Conservation (phyloP, 2,113 vertebrate genomes). For the Lepus timidus region DNA sequence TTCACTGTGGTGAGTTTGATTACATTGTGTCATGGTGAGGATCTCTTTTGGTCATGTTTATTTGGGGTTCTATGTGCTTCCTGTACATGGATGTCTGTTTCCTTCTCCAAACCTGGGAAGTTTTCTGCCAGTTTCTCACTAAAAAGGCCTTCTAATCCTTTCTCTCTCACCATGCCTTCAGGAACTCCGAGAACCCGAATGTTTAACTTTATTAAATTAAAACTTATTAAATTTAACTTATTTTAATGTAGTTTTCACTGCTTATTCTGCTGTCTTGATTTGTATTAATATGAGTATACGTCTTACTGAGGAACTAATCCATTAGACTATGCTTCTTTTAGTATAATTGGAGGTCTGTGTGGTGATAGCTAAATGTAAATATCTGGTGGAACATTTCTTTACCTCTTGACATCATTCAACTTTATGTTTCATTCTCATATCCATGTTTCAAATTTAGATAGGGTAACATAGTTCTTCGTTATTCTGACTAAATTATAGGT, state of each 20-base stretch:
- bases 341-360: neutral
- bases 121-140: too few relatives aligned
- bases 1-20: too few relatives aligned
- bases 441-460: constrained; percentile 49
- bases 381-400: neutral
- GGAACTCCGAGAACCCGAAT: too few relatives aligned
- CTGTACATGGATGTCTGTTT: too few relatives aligned
- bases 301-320: neutral
- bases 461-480: neutral
- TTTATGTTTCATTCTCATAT: neutral
- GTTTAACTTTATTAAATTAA: too few relatives aligned
- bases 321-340: neutral
- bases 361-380: constrained; percentile 1
- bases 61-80: too few relatives aligned
- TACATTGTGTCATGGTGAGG: too few relatives aligned
- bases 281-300: neutral
- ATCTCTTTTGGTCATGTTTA: too few relatives aligned
- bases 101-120: too few relatives aligned
- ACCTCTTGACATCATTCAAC: constrained; percentile 7
- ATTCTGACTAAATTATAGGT: neutral
- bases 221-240: neutral
- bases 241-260: neutral
- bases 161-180: too few relatives aligned
- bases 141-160: too few relatives aligned
- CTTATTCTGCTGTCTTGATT: neutral